Evolutionary conservation across 2,113 vertebrate genomes (phyloP), one percentile per base, ranked within the genome.

Genomic region (Hippocampus zosterae): DNA sequence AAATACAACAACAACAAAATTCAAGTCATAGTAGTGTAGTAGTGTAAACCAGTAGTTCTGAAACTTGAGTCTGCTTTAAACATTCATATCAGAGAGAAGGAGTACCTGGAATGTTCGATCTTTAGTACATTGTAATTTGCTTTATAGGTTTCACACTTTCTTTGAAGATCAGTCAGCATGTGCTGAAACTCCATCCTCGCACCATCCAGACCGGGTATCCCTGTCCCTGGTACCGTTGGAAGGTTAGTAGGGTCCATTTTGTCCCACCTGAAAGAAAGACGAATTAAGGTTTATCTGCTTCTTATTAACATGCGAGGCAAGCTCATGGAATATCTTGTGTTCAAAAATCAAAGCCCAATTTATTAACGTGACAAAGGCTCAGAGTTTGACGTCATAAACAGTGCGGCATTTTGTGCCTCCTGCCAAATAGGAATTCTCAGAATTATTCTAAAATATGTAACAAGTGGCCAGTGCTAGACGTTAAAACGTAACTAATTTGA

Each of bases 121-220:
- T 95, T 97, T 8, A 98, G 68, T 5, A 89, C 93, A 84, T 94
- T 91, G 77, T 96, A 99, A 90, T 97, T 95, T 42, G 86, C 92
- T 89, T 95, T 95, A 86, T 97, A 93, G 71, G 92, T 89, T 68
- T 97, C 96, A 71, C 93, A 93, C 74, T 92, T 91, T 88, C 94
- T 92, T 77, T 90, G 90, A 88, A 95, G 94, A 67, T 97, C 93
- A 3, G 93, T 93, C 19, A 98, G 89, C 91, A 96, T 88, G 77
- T 95, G 96, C 65, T 96, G 94, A 15, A 98, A 81, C 80, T 96
- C 94, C 71, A 90, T 90, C 67, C 94, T 88, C 50, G 92, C 83
- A 46, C 86, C 91, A 10, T 81, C 87, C 67, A 87, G 92, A 77
- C 91, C 85, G 74, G 91, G 87, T 66, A 77, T 70, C 61, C 72